Conservation (phyloP, 53 echinoderm and acorn worm species). For the Hippasteria phrygiana region DNA sequence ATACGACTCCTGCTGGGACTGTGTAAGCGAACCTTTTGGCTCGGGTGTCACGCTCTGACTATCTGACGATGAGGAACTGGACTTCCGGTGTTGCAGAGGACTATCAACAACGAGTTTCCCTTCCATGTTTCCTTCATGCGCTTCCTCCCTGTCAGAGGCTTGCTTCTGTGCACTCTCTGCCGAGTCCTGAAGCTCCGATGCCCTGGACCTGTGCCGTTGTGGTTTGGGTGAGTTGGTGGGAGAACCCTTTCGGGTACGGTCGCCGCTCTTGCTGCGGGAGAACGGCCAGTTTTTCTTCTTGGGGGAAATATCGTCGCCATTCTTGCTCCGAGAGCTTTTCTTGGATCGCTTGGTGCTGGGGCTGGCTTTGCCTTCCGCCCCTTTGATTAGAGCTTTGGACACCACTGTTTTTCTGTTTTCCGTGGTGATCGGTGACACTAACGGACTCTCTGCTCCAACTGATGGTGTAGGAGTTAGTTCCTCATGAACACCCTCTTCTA, state of each 20-base stretch:
- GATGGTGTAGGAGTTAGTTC: constrained; percentile 20
- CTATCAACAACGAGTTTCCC: constrained; percentile 36
- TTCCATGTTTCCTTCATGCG: constrained; percentile 24
- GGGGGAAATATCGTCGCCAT: constrained; percentile 40
- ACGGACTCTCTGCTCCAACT: constrained; percentile 9
- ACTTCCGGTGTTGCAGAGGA: constrained; percentile 41
- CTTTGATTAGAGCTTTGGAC: constrained; percentile 35
- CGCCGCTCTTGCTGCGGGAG: constrained; percentile 55
- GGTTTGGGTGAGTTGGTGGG: constrained; percentile 55
- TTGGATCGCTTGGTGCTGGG: constrained; percentile 57
- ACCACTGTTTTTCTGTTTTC: constrained; percentile 53
- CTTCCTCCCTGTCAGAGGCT: constrained; percentile 13
- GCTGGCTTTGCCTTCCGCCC: constrained; percentile 16
- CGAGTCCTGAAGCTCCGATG: background rate
- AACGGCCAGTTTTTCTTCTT: constrained; percentile 60
- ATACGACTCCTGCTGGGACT: constrained; percentile 1
- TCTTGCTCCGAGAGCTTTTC: constrained; percentile 34
- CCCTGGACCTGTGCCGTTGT: constrained; percentile 33
- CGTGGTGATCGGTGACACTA: constrained; percentile 33
- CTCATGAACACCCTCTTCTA: constrained; percentile 1
- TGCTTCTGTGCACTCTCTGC: constrained; percentile 41
- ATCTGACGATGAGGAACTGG: constrained; percentile 42
- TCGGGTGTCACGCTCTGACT: background rate
- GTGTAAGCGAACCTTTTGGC: background rate
- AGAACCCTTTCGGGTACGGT: constrained; percentile 49